Conservation (phyloP, 1,140 invertebrate species). For the Phymastichus coffea region DNA sequence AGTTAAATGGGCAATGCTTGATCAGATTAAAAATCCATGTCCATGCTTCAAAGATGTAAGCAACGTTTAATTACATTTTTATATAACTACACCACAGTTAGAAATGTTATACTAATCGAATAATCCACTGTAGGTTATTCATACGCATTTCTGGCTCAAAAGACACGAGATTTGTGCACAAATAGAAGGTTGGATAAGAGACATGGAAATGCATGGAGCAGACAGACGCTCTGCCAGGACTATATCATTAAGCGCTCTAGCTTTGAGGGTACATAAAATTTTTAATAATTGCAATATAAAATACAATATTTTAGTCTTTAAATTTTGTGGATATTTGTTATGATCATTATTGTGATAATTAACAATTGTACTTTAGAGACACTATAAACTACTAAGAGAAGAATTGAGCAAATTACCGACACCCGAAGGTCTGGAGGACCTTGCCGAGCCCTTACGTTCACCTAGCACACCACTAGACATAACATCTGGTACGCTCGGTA, state of each 20-base stretch:
- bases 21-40: conserved; percentile 87
- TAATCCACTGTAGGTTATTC: conserved; percentile 69
- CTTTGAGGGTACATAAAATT: conserved; percentile 65
- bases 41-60: conserved; percentile 89
- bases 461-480: conserved; percentile 48
- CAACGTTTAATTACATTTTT: conserved; percentile 9
- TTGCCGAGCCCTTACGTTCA: conserved; percentile 63
- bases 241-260: conserved; percentile 74
- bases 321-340: not conserved
- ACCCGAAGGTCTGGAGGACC: conserved; percentile 70
- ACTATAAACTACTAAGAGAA: conserved; percentile 76
- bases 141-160: conserved; percentile 94
- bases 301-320: not conserved
- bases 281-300: not conserved
- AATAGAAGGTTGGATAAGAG: conserved; percentile 86
- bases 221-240: conserved; percentile 74
- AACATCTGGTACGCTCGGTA: conserved; percentile 41
- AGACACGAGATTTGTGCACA: conserved; percentile 86
- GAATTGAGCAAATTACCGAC: conserved; percentile 77
- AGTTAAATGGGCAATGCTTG: conserved; percentile 94
- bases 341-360: not conserved
- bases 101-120: not conserved
- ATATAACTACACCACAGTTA: too few species aligned
- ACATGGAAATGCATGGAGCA: conserved; percentile 74
- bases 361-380: conserved; percentile 62